These are phyloP conservation scores for Misgurnus anguillicaudatus DNA, from an alignment of 2,113 vertebrate species.

Conservation along the genomic window DNA sequence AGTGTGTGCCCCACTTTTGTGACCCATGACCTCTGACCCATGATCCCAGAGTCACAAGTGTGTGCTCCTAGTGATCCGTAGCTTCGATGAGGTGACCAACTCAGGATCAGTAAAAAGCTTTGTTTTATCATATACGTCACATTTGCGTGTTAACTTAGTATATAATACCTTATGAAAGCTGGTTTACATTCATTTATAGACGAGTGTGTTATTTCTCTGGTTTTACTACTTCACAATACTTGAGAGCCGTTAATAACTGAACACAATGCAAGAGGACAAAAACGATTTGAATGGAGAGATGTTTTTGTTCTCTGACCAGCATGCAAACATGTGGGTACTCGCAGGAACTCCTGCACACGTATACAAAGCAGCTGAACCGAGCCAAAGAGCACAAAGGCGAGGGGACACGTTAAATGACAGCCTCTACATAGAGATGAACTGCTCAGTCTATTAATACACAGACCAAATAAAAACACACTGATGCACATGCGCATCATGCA, in stretches of 20 bases:
- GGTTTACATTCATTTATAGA: too few relatives aligned
- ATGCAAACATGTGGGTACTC: neutral
- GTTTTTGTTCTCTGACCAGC: neutral
- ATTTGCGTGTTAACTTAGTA: neutral
- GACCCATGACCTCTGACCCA: neutral
- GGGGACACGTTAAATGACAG: neutral
- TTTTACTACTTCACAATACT: too few relatives aligned
- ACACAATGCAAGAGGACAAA: neutral
- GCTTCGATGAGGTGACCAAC: neutral
- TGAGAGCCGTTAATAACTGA: too few relatives aligned
- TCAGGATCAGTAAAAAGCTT: too few relatives aligned
- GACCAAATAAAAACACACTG: too few relatives aligned
- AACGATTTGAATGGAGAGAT: neutral
- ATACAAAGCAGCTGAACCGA: neutral
- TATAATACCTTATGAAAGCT: too few relatives aligned
- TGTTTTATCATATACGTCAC: too few relatives aligned
- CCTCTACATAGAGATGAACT: neutral
- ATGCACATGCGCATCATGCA: too few relatives aligned
- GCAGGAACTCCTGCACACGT: neutral
- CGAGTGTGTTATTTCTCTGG: too few relatives aligned
- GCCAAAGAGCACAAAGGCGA: neutral
- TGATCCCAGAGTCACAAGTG: too few relatives aligned
- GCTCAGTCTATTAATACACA: neutral
- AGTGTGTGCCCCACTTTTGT: neutral
- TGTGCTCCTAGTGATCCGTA: neutral